Percentiles rank a stretch among this genome's conserved stretches.
phyloP scores from a whole-genome alignment of 2,113 vertebrate genomes.

The Chionis minor region DNA sequence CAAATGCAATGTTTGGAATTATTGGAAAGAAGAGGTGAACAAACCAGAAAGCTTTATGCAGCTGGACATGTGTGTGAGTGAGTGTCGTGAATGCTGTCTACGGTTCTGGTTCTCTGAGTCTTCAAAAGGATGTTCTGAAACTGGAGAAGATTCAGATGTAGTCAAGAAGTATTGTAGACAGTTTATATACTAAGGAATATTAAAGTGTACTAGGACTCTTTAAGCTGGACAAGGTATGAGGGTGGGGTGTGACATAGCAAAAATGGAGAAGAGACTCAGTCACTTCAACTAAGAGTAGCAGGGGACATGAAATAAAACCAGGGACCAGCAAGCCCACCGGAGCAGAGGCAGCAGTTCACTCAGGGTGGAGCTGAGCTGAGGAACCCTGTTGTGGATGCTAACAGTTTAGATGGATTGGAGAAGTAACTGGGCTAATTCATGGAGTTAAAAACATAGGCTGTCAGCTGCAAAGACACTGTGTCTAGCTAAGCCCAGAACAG shows the following conservation, averaged over 20 bases:
- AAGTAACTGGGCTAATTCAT: neutral
- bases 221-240: neutral
- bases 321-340: rapidly evolving
- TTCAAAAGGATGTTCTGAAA: neutral
- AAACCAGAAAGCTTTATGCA: neutral
- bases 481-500: neutral
- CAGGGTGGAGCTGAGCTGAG: neutral
- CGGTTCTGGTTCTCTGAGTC: neutral
- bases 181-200: neutral
- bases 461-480: neutral
- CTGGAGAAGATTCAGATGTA: neutral
- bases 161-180: neutral
- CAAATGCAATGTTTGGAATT: neutral
- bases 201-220: neutral
- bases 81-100: neutral
- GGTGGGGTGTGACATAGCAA: neutral
- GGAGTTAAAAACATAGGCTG: neutral
- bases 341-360: neutral
- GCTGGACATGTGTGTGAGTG: neutral
- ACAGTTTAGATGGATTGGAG: neutral
- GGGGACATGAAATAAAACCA: neutral
- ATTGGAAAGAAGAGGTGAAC: neutral
- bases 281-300: neutral
- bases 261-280: neutral
- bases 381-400: neutral